Evolutionary conservation across 2,797 vertebrate species (phyloP).

Genomic region (Myripristis murdjan): DNA sequence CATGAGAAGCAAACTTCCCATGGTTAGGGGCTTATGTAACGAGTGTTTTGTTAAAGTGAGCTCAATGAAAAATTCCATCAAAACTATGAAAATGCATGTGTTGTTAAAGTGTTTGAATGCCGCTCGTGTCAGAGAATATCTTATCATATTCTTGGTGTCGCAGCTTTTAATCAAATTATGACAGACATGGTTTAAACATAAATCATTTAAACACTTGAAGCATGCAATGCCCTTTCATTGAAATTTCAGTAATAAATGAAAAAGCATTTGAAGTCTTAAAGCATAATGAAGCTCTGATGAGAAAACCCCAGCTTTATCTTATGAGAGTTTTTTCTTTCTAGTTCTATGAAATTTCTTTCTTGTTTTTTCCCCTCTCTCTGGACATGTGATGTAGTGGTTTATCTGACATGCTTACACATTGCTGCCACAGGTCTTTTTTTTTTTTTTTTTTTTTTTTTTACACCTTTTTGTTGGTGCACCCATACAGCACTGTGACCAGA

Average conservation of each 20-base stretch:
- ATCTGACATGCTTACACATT: slow-evolving; percentile 15
- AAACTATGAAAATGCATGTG: too few species aligned
- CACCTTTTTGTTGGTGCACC: slow-evolving; percentile 13
- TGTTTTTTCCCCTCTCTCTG: slow-evolving; percentile 1
- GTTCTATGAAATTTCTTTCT: slow-evolving; percentile 7
- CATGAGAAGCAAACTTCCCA: slow-evolving; percentile 71
- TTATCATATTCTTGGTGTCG: slow-evolving; percentile 39
- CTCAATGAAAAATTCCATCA: slow-evolving; percentile 30
- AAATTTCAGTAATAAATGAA: slow-evolving; percentile 32
- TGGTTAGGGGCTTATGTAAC: slow-evolving; percentile 64
- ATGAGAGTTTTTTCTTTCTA: too few species aligned
- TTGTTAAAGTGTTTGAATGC: slow-evolving; percentile 32
- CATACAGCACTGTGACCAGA: slow-evolving; percentile 26
- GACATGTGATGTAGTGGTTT: slow-evolving; percentile 4
- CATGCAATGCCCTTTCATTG: slow-evolving; percentile 32
- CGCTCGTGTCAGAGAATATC: slow-evolving; percentile 37
- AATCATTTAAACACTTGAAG: slow-evolving; percentile 20
- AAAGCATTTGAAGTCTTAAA: slow-evolving; percentile 16
- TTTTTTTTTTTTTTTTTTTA: too few species aligned
- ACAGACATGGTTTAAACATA: slow-evolving; percentile 19
- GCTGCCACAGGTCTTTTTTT: slow-evolving; percentile 16
- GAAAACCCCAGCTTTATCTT: background rate
- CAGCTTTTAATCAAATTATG: slow-evolving; percentile 47
- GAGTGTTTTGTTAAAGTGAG: slow-evolving; percentile 31
- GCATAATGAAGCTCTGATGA: slow-evolving; percentile 8